Evolutionary conservation across 2,113 vertebrate species (phyloP), one percentile per base, ranked within the genome.

Genomic region (Acrocephalus kingi): DNA sequence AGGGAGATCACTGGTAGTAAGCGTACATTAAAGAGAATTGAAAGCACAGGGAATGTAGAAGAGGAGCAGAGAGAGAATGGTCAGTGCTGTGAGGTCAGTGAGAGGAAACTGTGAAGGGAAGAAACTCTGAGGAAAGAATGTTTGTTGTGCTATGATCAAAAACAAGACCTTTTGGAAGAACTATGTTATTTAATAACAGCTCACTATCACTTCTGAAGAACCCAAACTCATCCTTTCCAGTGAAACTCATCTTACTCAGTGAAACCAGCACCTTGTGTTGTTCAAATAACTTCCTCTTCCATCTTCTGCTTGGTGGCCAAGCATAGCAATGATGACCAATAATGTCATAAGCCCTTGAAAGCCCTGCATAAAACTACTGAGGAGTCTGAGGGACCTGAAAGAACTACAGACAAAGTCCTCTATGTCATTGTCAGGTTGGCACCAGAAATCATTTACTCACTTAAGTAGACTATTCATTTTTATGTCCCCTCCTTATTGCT

Each of bases 401-500:
- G 63, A 9, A 23, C 41, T 63, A 71, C 23, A 87, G 73, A 63
- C 7, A 16, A 72, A 56, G 62, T 56, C 24, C 37, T 84, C 48
- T 81, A 27, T 76, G 49, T 58, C 81, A 56, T 61, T 82, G 31
- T 25, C 77, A 84, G 71, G 31, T 41, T 79, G 58, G 43, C 37
- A 91, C 54, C 67, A 94, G 49, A 79, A 73, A 46, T 55, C 30
- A 28, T 89, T 87, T 89, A 82, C 24, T 81, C 28, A 14, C 48
- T 74, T 52, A 78, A 78, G 56, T 51, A 89, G 49, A 15, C n/a
- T 69, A 79, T 92, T 94, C 54, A 82, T 94, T 68, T 87, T 90
- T 52, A 41, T 72, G 80, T 68, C 43, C n/a, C 58, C 22, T 87
- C 54, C 54, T 77, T 84, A 68, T 15, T 86, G 73, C n/a, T 84